These are phyloP conservation scores for Heliconius himera DNA, from an alignment of 1,140 invertebrate species.

Conservation along the genomic window DNA sequence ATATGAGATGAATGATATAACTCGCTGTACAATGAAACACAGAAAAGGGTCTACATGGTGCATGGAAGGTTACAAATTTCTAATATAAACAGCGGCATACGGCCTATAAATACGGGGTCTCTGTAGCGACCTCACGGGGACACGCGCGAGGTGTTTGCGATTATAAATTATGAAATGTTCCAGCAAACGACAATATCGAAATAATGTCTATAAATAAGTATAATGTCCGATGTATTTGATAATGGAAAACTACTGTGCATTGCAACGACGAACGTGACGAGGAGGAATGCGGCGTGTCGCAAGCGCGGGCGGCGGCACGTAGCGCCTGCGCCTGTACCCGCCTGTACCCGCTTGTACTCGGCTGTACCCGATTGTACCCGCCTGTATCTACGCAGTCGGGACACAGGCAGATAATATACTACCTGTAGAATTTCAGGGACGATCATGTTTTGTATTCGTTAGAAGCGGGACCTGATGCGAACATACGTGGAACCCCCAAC, in stretches of 20 bases:
- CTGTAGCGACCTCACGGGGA: no score
- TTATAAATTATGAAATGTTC: not conserved
- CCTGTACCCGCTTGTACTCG: not conserved
- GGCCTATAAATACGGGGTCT: no score
- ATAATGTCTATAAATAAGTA: not conserved
- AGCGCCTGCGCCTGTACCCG: conserved; percentile 11
- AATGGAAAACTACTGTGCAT: conserved; percentile 39
- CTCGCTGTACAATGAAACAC: no score
- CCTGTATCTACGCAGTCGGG: no score
- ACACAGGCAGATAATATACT: not conserved
- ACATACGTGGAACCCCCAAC: no score
- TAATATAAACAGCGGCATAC: no score
- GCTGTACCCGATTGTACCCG: no score
- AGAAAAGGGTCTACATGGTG: no score
- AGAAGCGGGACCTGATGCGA: no score
- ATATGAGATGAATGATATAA: no score
- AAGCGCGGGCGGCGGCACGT: conserved; percentile 30
- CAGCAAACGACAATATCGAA: not conserved
- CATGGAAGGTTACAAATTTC: no score
- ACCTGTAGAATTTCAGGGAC: not conserved
- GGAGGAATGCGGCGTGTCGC: conserved; percentile 36
- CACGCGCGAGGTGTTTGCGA: not conserved
- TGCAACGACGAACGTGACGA: conserved; percentile 35
- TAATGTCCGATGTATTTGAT: conserved; percentile 8
- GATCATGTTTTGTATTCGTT: not conserved